Conservation (phyloP, 2,888 invertebrate genomes). For the Cheiracanthium punctorium region DNA sequence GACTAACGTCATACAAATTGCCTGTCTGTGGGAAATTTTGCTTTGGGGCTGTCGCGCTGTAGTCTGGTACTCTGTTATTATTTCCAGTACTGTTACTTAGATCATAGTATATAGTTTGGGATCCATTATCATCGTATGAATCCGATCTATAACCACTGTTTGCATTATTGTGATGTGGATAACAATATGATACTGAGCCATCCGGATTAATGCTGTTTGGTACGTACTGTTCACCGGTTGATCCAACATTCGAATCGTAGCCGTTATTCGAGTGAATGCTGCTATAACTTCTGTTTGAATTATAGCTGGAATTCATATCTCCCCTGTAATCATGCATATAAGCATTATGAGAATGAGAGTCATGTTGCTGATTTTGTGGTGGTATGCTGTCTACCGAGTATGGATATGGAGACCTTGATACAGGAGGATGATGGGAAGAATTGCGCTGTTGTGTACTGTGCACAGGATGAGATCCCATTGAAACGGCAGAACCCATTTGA, state of each 20-base stretch:
- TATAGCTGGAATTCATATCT: slow-evolving; percentile 42
- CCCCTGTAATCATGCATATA: slow-evolving; percentile 69
- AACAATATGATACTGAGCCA: slow-evolving; percentile 66
- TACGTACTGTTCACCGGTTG: slow-evolving; percentile 55
- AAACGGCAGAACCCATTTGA: slow-evolving; percentile 40
- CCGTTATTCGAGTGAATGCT: slow-evolving; percentile 50
- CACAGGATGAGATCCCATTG: slow-evolving; percentile 32
- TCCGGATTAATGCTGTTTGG: slow-evolving; percentile 64
- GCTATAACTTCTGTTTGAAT: slow-evolving; percentile 48
- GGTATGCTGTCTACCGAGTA: slow-evolving; percentile 52
- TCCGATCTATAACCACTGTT: slow-evolving; percentile 52
- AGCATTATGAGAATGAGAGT: slow-evolving; percentile 44
- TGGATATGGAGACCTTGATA: slow-evolving; percentile 60
- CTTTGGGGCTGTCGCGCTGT: slow-evolving; percentile 70
- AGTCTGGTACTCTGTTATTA: slow-evolving; percentile 66
- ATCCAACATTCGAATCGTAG: slow-evolving; percentile 47
- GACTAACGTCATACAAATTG: slow-evolving; percentile 60
- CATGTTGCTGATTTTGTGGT: slow-evolving; percentile 35
- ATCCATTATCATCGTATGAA: slow-evolving; percentile 62
- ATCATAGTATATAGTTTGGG: slow-evolving; percentile 68
- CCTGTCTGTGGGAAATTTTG: slow-evolving; percentile 67
- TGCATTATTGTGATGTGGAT: slow-evolving; percentile 52
- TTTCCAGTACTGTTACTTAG: slow-evolving; percentile 65
- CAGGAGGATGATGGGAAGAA: slow-evolving; percentile 45
- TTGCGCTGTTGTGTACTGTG: slow-evolving; percentile 28